A percentile compares a stretch with the other conserved stretches of the same genome.
These are phyloP conservation scores for Bos taurus DNA, from an alignment of 2,113 vertebrate species.

Conservation along the genomic window DNA sequence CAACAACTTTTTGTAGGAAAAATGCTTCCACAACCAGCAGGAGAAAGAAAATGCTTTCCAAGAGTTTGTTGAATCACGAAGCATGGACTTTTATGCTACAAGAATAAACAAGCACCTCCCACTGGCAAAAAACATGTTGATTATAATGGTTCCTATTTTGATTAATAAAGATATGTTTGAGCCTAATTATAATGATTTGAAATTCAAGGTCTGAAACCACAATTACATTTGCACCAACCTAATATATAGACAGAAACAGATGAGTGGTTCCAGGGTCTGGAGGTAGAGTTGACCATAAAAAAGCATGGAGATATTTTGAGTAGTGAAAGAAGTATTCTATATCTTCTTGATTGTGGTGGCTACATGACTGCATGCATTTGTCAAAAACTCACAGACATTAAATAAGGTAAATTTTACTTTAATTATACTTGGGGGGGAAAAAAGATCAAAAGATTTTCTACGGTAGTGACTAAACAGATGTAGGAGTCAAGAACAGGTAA, in stretches of 20 bases:
- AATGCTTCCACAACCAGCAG: background rate
- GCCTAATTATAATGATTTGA: background rate
- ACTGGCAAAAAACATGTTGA: background rate
- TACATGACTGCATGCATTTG: background rate
- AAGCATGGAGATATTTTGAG: background rate
- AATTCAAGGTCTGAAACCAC: background rate
- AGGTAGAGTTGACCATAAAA: background rate
- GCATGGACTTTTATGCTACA: background rate
- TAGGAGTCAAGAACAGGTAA: background rate
- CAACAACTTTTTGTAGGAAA: background rate
- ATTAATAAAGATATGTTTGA: background rate
- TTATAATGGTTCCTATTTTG: background rate
- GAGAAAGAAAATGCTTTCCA: background rate
- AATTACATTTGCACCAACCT: background rate
- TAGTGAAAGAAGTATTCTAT: background rate
- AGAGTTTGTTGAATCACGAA: background rate
- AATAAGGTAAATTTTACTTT: background rate
- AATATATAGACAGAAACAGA: background rate
- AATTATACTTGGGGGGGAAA: background rate
- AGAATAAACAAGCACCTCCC: background rate
- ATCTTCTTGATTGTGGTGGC: background rate
- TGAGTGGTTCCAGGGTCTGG: background rate
- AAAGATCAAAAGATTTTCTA: background rate
- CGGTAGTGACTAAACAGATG: background rate
- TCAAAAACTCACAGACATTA: background rate